These are phyloP conservation scores for Ceratina japonica DNA, from an alignment of 1,140 invertebrate genomes.

Conservation along the genomic window DNA sequence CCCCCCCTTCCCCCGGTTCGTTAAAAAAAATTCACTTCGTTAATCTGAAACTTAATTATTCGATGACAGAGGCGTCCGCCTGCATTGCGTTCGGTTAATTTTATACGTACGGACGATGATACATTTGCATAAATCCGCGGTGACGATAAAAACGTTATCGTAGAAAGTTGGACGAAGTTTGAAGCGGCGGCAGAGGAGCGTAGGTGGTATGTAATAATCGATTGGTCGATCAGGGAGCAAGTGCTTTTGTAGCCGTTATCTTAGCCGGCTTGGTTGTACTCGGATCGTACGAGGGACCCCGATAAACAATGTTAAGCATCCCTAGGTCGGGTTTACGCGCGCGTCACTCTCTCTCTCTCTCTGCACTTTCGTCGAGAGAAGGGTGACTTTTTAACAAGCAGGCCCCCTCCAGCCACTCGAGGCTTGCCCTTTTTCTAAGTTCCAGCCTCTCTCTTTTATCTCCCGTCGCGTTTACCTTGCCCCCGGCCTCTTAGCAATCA, in stretches of 20 bases:
- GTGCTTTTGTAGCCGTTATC: slow-evolving; percentile 34
- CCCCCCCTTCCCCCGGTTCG: too few relatives aligned
- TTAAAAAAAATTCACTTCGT: too few relatives aligned
- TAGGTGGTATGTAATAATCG: too few relatives aligned
- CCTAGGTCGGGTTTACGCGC: slow-evolving; percentile 22
- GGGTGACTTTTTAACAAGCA: slow-evolving; percentile 48
- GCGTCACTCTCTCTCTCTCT: slow-evolving; percentile 44
- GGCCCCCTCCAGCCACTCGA: slow-evolving; percentile 25
- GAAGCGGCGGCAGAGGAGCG: too few relatives aligned
- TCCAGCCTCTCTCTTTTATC: slow-evolving; percentile 39
- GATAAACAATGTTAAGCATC: slow-evolving; percentile 64
- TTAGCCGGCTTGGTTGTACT: background rate
- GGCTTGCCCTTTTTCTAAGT: slow-evolving; percentile 38
- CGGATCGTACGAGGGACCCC: background rate
- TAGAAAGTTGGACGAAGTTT: too few relatives aligned
- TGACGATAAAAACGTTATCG: too few relatives aligned
- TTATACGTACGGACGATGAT: too few relatives aligned
- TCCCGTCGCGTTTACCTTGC: background rate
- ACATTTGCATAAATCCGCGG: too few relatives aligned
- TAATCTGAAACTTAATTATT: too few relatives aligned
- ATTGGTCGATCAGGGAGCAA: background rate
- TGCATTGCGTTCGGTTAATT: too few relatives aligned
- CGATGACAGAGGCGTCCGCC: too few relatives aligned
- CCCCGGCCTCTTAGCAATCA: background rate
- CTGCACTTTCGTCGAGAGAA: slow-evolving; percentile 54